phyloP scores from a whole-genome alignment of 2,797 vertebrate genomes.

The Odontamblyopus lacepedii region DNA sequence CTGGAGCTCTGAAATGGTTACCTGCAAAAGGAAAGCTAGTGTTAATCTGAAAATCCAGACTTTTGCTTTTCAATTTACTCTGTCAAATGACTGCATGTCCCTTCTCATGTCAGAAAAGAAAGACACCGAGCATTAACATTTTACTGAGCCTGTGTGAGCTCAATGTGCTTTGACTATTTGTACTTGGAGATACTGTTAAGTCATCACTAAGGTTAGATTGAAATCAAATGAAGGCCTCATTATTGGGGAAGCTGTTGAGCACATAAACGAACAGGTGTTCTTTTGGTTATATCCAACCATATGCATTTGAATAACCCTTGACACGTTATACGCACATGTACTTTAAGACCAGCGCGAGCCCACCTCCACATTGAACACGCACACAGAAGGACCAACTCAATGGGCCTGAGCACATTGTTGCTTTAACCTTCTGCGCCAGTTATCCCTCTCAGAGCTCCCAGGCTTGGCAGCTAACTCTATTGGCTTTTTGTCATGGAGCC shows the following conservation, averaged over 20 bases:
- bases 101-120: slow-evolving; percentile 43
- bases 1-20: slow-evolving; percentile 60
- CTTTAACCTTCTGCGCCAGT: slow-evolving; percentile 80
- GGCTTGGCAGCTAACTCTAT: slow-evolving; percentile 76
- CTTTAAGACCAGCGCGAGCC: slow-evolving; percentile 38
- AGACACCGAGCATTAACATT: slow-evolving; percentile 59
- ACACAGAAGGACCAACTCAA: slow-evolving; percentile 71
- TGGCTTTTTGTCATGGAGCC: slow-evolving; percentile 77
- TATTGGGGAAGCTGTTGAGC: slow-evolving; percentile 42
- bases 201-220: slow-evolving; percentile 61
- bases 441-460: slow-evolving; percentile 77
- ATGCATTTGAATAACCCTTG: slow-evolving; percentile 71
- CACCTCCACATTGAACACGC: slow-evolving; percentile 42
- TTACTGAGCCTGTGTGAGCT: slow-evolving; percentile 30
- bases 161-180: slow-evolving; percentile 34
- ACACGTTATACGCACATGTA: slow-evolving; percentile 58
- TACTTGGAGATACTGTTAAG: slow-evolving; percentile 35
- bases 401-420: slow-evolving; percentile 78
- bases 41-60: slow-evolving; percentile 52
- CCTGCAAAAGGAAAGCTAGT: slow-evolving; percentile 49
- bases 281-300: slow-evolving; percentile 54
- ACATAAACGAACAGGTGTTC: slow-evolving; percentile 73
- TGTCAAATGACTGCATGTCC: slow-evolving; percentile 40
- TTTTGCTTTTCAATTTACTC: slow-evolving; percentile 49
- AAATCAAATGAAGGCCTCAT: slow-evolving; percentile 63